Conservation (phyloP, 2,113 vertebrate genomes). For the Thymallus thymallus region DNA sequence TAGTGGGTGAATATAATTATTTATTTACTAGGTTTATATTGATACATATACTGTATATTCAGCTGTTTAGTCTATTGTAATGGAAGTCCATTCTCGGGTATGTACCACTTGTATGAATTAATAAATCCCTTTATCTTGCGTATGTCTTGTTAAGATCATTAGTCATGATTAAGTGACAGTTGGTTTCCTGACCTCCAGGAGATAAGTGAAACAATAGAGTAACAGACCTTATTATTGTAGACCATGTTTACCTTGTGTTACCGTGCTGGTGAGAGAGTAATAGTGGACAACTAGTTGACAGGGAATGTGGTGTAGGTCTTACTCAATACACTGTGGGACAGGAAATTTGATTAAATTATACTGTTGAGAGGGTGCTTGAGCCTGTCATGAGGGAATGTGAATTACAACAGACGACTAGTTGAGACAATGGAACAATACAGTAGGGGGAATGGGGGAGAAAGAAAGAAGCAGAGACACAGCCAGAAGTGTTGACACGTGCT, state of each 20-base stretch:
- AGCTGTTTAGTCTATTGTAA: neutral
- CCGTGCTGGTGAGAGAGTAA: neutral
- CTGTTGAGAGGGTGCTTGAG: neutral
- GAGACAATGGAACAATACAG: neutral
- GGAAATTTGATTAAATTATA: neutral
- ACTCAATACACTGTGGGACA: neutral
- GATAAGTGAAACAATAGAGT: neutral
- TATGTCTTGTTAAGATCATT: neutral
- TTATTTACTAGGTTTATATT: too few species aligned
- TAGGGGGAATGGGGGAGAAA: slow-evolving; percentile 29
- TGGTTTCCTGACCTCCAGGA: neutral
- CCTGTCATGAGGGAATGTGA: neutral
- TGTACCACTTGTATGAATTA: neutral
- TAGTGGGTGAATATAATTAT: neutral
- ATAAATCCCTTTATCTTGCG: neutral
- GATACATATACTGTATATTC: too few species aligned
- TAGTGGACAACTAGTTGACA: neutral
- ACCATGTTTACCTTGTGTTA: neutral
- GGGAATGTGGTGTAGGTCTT: neutral
- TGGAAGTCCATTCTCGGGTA: neutral
- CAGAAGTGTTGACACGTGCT: slow-evolving; percentile 52
- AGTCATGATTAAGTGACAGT: neutral
- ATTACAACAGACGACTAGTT: neutral
- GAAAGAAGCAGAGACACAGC: slow-evolving; percentile 24
- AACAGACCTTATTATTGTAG: neutral